phyloP scores from a whole-genome alignment of 2,888 invertebrate species.

The Argynnis bischoffii region DNA sequence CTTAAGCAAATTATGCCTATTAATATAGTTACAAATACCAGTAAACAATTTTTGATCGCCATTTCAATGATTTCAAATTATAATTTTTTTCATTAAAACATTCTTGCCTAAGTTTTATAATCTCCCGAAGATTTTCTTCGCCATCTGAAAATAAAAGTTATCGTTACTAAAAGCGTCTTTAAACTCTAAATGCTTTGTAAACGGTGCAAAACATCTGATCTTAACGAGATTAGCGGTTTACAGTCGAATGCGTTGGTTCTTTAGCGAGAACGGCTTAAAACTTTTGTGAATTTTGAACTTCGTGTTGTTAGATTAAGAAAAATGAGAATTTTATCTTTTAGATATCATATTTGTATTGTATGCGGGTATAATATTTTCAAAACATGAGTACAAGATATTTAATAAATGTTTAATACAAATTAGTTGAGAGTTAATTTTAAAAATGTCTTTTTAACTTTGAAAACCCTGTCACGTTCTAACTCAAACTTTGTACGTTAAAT shows the following conservation, averaged over 20 bases:
- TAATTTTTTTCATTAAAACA: conserved; percentile 4
- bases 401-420: no score
- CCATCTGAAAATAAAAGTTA: conserved; percentile 8
- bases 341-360: conserved; percentile 13
- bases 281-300: conserved; percentile 21
- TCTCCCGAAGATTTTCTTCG: background rate
- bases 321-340: conserved; percentile 22
- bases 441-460: no score
- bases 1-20: conserved; percentile 44
- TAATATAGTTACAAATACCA: conserved; percentile 41
- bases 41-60: conserved; percentile 40
- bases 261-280: conserved; percentile 26
- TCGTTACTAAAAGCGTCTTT: conserved; percentile 15
- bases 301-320: conserved; percentile 13
- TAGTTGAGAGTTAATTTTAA: no score
- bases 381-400: no score
- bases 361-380: no score
- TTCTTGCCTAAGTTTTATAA: background rate
- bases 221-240: conserved; percentile 30
- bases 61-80: conserved; percentile 39
- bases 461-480: no score
- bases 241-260: conserved; percentile 26
- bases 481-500: no score
- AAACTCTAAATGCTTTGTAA: conserved; percentile 13
- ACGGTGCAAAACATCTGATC: conserved; percentile 20